Percentiles rank a stretch among this genome's conserved stretches.
phyloP scores from a whole-genome alignment of 1,140 invertebrate genomes.

The Aphelinus atriplicis region DNA sequence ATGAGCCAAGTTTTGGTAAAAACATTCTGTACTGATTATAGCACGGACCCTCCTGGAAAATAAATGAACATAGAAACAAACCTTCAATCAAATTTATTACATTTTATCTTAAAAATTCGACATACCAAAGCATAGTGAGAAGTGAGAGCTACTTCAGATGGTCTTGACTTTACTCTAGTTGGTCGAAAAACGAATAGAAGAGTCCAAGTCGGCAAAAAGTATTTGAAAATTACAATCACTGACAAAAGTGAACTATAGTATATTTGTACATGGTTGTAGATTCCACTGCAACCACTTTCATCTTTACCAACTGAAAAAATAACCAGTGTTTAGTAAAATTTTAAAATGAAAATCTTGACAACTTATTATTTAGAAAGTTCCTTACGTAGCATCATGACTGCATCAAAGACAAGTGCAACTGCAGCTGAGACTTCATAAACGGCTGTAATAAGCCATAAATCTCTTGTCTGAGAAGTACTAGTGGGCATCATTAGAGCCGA shows the following conservation, averaged over 20 bases:
- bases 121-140: conserved; percentile 53
- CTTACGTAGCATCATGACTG: conserved; percentile 65
- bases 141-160: conserved; percentile 56
- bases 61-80: too few relatives aligned
- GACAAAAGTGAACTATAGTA: conserved; percentile 65
- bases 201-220: conserved; percentile 67
- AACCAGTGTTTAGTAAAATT: background rate
- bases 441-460: conserved; percentile 67
- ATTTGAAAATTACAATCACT: conserved; percentile 64
- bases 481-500: conserved; percentile 58
- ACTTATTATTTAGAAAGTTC: conserved; percentile 13
- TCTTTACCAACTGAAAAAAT: conserved; percentile 63
- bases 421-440: conserved; percentile 67
- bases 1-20: conserved; percentile 42
- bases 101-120: too few relatives aligned
- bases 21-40: conserved; percentile 53
- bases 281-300: conserved; percentile 65
- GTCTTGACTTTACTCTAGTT: conserved; percentile 50
- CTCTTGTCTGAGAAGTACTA: conserved; percentile 62
- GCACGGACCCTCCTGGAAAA: conserved; percentile 49
- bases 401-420: conserved; percentile 65
- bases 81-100: too few relatives aligned
- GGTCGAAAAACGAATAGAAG: conserved; percentile 68
- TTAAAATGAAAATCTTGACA: conserved; percentile 12
- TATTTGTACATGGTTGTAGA: conserved; percentile 66